A percentile compares a stretch with the other conserved stretches of the same genome.
These are phyloP conservation scores for Drosophila multiciliata DNA, from an alignment of 2,888 invertebrate species.

Conservation along the genomic window DNA sequence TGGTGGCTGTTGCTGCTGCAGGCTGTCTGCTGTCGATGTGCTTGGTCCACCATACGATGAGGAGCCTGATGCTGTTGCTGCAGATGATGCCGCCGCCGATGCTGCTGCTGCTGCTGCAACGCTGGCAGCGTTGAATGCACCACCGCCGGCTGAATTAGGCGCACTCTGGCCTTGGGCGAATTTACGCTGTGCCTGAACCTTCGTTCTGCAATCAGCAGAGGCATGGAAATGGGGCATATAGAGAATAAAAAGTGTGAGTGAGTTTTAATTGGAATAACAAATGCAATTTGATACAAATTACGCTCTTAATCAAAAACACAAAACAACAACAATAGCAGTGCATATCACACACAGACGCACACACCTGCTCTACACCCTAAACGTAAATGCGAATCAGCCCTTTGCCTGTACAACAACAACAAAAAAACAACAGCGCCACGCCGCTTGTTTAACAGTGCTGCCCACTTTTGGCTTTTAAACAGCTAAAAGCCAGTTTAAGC, in stretches of 20 bases:
- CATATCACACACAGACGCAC: slow-evolving; percentile 24
- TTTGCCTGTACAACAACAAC: slow-evolving; percentile 41
- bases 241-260: slow-evolving; percentile 34
- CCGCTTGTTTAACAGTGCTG: slow-evolving; percentile 49
- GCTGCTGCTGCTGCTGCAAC: slow-evolving; percentile 70
- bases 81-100: slow-evolving; percentile 41
- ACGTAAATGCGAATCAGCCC: slow-evolving; percentile 65
- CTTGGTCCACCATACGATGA: slow-evolving; percentile 66
- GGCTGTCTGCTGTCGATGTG: slow-evolving; percentile 88
- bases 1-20: slow-evolving; percentile 86
- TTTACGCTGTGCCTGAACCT: slow-evolving; percentile 94
- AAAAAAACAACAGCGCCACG: slow-evolving; percentile 64
- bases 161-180: slow-evolving; percentile 95
- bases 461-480: slow-evolving; percentile 18
- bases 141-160: slow-evolving; percentile 83
- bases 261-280: slow-evolving; percentile 52
- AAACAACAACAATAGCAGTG: slow-evolving; percentile 24
- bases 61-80: slow-evolving; percentile 4
- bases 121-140: slow-evolving; percentile 77
- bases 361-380: slow-evolving; percentile 34
- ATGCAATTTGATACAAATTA: slow-evolving; percentile 55
- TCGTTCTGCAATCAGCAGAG: slow-evolving; percentile 86
- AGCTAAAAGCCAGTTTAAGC: slow-evolving; percentile 10
- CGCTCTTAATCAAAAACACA: slow-evolving; percentile 37
- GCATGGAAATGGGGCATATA: neutral